A percentile compares a stretch with the other conserved stretches of the same genome.
These are phyloP conservation scores for Caloenas nicobarica DNA, from an alignment of 2,113 vertebrate genomes.

Conservation along the genomic window DNA sequence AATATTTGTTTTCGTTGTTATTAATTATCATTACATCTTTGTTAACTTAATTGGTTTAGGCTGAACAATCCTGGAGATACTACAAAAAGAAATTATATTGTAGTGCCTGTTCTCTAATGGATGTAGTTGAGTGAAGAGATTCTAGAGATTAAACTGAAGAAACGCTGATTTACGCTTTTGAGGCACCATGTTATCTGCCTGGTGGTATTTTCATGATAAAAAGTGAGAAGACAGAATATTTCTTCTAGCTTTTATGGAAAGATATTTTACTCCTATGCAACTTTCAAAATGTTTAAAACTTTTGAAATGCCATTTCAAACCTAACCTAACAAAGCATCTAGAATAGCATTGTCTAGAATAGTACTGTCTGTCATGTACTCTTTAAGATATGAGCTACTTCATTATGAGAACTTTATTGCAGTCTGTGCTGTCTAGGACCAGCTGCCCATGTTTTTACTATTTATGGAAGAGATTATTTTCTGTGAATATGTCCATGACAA, in stretches of 20 bases:
- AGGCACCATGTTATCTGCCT: background rate
- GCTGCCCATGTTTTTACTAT: slow-evolving; percentile 47
- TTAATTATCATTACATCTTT: background rate
- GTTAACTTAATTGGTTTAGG: background rate
- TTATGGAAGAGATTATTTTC: slow-evolving; percentile 63
- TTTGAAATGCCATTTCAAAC: background rate
- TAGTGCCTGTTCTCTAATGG: background rate
- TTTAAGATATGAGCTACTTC: background rate
- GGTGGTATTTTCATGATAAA: background rate
- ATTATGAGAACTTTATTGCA: background rate
- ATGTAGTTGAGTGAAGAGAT: background rate
- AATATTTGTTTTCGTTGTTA: background rate
- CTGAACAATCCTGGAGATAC: background rate
- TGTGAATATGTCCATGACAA: slow-evolving; percentile 46
- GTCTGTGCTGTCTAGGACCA: background rate
- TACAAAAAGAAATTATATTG: background rate
- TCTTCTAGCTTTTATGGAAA: background rate
- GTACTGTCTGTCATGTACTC: background rate
- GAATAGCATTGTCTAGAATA: background rate
- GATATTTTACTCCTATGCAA: background rate
- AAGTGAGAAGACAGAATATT: background rate
- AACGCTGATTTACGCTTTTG: background rate
- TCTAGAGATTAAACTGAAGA: background rate
- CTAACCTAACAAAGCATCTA: background rate
- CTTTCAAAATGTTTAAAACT: background rate